Base-by-base conservation (phyloP, 2,797 vertebrate genomes). In the Monodelphis domestica region DNA sequence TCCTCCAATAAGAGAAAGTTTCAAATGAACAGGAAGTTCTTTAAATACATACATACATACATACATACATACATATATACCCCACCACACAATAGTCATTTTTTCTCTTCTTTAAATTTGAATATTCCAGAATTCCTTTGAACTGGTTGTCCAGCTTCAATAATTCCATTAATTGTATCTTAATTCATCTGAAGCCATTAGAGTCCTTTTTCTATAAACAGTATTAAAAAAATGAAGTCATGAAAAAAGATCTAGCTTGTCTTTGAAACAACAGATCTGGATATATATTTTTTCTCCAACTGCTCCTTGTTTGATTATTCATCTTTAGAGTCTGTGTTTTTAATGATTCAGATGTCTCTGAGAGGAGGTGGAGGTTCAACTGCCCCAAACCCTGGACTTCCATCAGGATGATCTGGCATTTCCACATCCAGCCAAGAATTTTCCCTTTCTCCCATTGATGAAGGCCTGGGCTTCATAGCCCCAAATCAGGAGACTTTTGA, bases 381-480 rank as follows among this genome's bases (percentile, higher is more conserved):
- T 26, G 3, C 9, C 21, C 2, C 24, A 9, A 38, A 26, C 4
- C 70, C 38, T 21, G n/a, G 33, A 52, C 17, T 53, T 89, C 88
- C 88, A 89, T n/a, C 11, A 63, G 54, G 24, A 53, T 90, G 56
- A 63, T 78, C 53, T 2, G 12, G 14, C 7, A 38, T 88, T 70
- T 53, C 50, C 33, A 14, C 15, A 14, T 59, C 50, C 45, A 54
- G 11, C n/a, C 55, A 88, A 54, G 38, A 55, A 53, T 24, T 10
- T 29, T 54, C 50, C 29, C 54, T 88, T 88, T 21, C 5, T 63
- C 54, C 24, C 21, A 89, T 28, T 78, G 91, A 89, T 95, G 33
- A 93, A 91, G 11, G 10, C 90, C 93, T 95, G 63, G 87, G 59
- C 54, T 91, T 10, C 53, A 30, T 89, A 88, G 88, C 12, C 55